Percentiles rank a stretch among this genome's conserved stretches.
These are phyloP conservation scores for Pitta sordida DNA, from an alignment of 2,113 vertebrate species.

Conservation along the genomic window DNA sequence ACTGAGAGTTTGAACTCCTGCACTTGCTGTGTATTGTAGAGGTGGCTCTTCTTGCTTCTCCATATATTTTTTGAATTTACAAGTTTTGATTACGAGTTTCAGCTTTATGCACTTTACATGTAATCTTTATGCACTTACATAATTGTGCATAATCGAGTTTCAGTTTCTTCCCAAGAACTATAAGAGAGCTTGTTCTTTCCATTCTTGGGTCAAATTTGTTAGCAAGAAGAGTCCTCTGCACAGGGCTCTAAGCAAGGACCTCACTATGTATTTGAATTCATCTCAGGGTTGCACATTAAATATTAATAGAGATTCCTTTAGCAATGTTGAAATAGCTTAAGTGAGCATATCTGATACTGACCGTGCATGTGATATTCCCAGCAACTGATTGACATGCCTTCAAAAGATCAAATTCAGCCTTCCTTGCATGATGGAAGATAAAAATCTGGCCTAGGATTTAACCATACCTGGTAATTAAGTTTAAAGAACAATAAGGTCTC, in stretches of 20 bases:
- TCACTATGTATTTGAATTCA: not conserved
- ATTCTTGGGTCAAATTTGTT: not conserved
- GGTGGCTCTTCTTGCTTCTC: not conserved
- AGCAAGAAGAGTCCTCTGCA: not conserved
- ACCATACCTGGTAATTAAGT: slow-evolving; percentile 62
- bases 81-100: not conserved
- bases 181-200: not conserved
- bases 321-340: slow-evolving; percentile 47
- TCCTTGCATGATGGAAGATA: slow-evolving; percentile 55
- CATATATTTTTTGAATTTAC: not conserved
- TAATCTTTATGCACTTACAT: not conserved
- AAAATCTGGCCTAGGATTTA: slow-evolving; percentile 66
- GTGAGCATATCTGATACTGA: slow-evolving; percentile 52
- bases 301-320: slow-evolving; percentile 18
- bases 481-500: slow-evolving; percentile 61
- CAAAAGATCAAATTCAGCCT: slow-evolving; percentile 57
- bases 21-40: not conserved
- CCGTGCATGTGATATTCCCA: slow-evolving; percentile 37
- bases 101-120: not conserved
- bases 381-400: slow-evolving; percentile 57
- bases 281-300: not conserved
- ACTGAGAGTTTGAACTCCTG: not conserved
- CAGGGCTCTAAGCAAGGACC: not conserved
- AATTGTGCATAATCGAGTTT: not conserved
- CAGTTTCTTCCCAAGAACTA: not conserved